A percentile compares a stretch with the other conserved stretches of the same genome.
These are phyloP conservation scores for Sebastes elongatus DNA, from an alignment of 2,797 vertebrate genomes.

Conservation along the genomic window DNA sequence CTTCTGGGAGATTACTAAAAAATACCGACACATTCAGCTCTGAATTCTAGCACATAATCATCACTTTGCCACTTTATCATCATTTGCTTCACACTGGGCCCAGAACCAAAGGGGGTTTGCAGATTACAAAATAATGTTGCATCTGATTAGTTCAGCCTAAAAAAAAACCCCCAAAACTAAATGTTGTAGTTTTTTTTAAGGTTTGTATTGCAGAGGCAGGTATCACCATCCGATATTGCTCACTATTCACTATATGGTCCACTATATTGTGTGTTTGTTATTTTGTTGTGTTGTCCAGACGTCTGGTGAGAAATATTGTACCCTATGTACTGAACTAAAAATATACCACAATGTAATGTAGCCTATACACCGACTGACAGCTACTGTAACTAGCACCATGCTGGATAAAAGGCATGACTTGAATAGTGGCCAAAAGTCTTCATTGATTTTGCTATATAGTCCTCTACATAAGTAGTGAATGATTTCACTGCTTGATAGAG, in stretches of 20 bases:
- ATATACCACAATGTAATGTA: neutral
- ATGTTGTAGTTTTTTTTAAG: neutral
- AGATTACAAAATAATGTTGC: neutral
- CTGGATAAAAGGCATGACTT: neutral
- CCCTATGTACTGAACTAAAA: neutral
- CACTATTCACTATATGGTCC: neutral
- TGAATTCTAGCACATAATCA: slow-evolving; percentile 26
- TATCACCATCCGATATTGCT: neutral
- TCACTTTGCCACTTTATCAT: slow-evolving; percentile 28
- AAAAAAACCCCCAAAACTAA: neutral
- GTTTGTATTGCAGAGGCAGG: neutral
- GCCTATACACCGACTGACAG: neutral
- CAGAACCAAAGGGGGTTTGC: neutral
- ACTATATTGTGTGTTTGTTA: neutral
- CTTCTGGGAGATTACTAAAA: neutral
- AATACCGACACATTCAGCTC: neutral
- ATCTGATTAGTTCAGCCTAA: neutral
- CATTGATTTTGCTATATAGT: neutral
- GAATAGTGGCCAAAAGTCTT: neutral
- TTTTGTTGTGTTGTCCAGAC: neutral
- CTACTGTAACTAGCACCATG: neutral
- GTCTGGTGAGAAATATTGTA: neutral
- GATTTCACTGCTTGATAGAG: neutral
- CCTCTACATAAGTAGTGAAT: neutral
- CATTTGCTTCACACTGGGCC: slow-evolving; percentile 30